Evolutionary conservation across 2,797 vertebrate genomes (phyloP).

Genomic region (Molossus alvarezi): DNA sequence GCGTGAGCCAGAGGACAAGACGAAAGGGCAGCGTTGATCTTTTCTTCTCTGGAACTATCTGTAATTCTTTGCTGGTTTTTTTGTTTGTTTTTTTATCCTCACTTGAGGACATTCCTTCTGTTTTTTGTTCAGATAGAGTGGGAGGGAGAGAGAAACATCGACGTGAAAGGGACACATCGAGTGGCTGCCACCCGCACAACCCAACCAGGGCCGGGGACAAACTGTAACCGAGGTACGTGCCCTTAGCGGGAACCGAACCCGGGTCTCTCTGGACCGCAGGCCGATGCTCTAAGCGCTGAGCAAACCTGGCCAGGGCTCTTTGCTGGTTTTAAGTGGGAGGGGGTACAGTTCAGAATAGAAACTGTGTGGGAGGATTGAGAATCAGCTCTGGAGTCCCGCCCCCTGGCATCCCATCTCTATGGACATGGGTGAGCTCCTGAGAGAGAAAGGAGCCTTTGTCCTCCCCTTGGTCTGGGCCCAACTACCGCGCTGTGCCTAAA

Average conservation of each 20-base stretch:
- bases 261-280: no score
- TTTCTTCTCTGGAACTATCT: background rate
- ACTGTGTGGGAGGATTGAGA: background rate
- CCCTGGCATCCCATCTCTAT: background rate
- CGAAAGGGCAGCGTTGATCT: background rate
- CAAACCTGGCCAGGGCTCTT: background rate
- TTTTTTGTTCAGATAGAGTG: background rate
- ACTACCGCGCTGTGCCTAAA: background rate
- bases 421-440: constrained; percentile 23
- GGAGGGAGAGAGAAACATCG: background rate
- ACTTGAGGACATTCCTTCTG: background rate
- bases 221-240: background rate
- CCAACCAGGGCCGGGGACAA: background rate
- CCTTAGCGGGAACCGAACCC: no score
- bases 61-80: background rate
- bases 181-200: background rate
- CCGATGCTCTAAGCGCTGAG: no score
- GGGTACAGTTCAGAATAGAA: background rate
- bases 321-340: background rate
- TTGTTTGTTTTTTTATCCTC: background rate
- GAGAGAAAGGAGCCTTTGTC: constrained; percentile 57
- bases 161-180: background rate
- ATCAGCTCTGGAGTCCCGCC: background rate
- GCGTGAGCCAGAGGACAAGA: background rate
- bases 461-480: constrained; percentile 55